Evolutionary conservation across 1,140 invertebrate genomes (phyloP).

Genomic region (Chrysopa pallens): DNA sequence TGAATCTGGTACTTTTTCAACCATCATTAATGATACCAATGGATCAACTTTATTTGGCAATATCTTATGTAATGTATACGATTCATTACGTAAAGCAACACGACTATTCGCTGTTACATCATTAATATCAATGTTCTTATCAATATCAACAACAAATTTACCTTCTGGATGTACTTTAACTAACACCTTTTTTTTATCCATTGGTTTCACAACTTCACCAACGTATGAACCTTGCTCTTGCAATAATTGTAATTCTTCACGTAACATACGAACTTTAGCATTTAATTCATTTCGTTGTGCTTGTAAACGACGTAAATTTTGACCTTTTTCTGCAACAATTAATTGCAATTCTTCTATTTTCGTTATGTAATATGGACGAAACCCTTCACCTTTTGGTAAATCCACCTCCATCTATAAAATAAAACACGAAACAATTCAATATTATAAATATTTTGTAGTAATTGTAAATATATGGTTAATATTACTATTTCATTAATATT

Average conservation of each 20-base stretch:
- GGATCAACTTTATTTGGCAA: slow-evolving; percentile 99
- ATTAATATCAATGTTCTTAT: slow-evolving; percentile 98
- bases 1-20: slow-evolving; percentile 98
- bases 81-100: slow-evolving; percentile 95
- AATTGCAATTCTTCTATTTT: slow-evolving; percentile 95
- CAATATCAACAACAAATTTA: slow-evolving; percentile 98
- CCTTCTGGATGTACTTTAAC: slow-evolving; percentile 99
- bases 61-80: slow-evolving; percentile 97
- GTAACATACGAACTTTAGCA: slow-evolving; percentile 95
- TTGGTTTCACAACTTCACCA: slow-evolving; percentile 97
- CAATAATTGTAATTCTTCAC: slow-evolving; percentile 92
- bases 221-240: slow-evolving; percentile 99
- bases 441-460: too few species aligned
- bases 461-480: too few species aligned
- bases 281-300: slow-evolving; percentile 99
- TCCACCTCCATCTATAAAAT: slow-evolving; percentile 73
- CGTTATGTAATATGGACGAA: slow-evolving; percentile 86
- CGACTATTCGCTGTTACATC: slow-evolving; percentile 95
- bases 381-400: slow-evolving; percentile 62
- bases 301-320: slow-evolving; percentile 92
- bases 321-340: slow-evolving; percentile 91
- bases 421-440: too few species aligned
- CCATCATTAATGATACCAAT: slow-evolving; percentile 99
- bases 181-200: slow-evolving; percentile 99
- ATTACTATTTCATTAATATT: too few species aligned